Conservation (phyloP, 2,797 vertebrate genomes). For the Todus mexicanus region DNA sequence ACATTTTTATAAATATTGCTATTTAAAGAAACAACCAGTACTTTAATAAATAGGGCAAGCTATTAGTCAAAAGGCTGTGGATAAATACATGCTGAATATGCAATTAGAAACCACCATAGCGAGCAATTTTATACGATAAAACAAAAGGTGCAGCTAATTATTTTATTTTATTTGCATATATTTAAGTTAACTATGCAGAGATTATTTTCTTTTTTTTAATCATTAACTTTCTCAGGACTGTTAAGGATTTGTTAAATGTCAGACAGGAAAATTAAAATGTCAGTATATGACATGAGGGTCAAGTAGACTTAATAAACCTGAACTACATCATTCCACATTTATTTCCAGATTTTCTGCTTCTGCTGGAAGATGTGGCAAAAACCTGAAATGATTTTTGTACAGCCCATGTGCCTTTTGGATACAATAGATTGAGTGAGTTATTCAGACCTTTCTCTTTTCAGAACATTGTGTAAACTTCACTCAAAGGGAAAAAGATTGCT, state of each 20-base stretch:
- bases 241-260: conserved; percentile 74
- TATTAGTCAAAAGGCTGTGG: conserved; percentile 29
- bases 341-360: conserved; percentile 12
- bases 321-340: conserved; percentile 40
- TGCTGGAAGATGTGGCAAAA: background rate
- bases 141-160: conserved; percentile 2
- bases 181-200: conserved; percentile 20
- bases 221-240: conserved; percentile 50
- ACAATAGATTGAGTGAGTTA: background rate
- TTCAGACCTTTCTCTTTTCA: background rate
- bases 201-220: conserved; percentile 31
- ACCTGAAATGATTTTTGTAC: background rate
- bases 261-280: conserved; percentile 75
- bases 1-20: background rate
- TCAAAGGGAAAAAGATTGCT: background rate
- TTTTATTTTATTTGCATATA: background rate
- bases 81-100: conserved; percentile 19
- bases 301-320: conserved; percentile 67
- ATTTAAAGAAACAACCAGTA: background rate
- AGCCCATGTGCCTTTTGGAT: background rate
- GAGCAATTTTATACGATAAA: conserved; percentile 9
- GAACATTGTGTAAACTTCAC: conserved; percentile 1
- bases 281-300: conserved; percentile 61
- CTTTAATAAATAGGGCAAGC: conserved; percentile 1
- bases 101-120: conserved; percentile 33